Evolutionary conservation across 2,113 vertebrate species (phyloP), one percentile per base, ranked within the genome.

Genomic region (Oxygymnocypris stewartii): DNA sequence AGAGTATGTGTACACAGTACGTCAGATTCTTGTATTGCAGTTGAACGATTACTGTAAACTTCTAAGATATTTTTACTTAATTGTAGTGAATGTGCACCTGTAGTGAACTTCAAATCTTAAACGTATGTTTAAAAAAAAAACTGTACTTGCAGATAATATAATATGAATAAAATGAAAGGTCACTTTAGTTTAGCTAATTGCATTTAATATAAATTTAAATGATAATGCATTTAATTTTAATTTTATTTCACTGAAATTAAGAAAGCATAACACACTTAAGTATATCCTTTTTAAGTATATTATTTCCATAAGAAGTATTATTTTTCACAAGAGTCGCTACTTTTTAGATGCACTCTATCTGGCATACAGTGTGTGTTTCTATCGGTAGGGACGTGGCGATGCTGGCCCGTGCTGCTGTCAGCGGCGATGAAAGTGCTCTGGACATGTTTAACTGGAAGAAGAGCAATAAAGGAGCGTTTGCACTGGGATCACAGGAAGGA

Each of bases 381-480:
- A 82, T 47, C 87, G 90, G 18, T 92, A 98, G 98, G 85, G 98
- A 99, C 85, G 92, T 99, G 42, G 89, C 96, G 2, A 95, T 94
- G 91, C 89, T 99, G 86, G 98, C 98, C 2, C 97, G 96, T 82
- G 97, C 97, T 0, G 97, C 98, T 1, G 98, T 99, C 85, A 95
- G 96, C 42, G 98, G 98, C 2, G 97, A 99, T 85, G 96, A 99
- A 90, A 96, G 90, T 47, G 98, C 98, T 78, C 93, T 99, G 93
- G 98, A 99, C 91, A 97, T 96, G 96, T 99, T 99, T 92, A 99
- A 96, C 91, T 99, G 98, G 98, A 95, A 91, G 88, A 97, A 96
- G 89, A 86, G 92, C 69, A 90, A 91, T 83, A 94, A 92, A 16
- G 94, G 94, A 84, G 91, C 93, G 86, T 92, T 95, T 79, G 97